Evolutionary conservation across 2,888 invertebrate genomes (phyloP), one percentile per base, ranked within the genome.

Genomic region (Exephanes ischioxanthus): DNA sequence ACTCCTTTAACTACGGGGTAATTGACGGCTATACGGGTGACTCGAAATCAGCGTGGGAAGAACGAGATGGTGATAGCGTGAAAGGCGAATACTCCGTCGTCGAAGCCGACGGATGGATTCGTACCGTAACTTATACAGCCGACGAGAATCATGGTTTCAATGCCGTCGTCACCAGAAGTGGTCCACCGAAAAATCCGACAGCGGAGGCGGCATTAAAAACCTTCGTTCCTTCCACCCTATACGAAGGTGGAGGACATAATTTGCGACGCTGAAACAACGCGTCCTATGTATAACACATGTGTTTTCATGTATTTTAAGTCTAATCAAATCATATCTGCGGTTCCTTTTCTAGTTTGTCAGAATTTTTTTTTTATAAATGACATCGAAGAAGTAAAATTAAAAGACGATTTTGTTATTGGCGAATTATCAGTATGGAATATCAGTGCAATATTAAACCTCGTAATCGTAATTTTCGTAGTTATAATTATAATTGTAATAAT

Each of bases 11-110:
- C 77, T 93, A 93, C 68, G 92, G 92, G 0, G 92, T 93, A 1
- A 85, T 91, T 7, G 92, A 93, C 37, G 92, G 92, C 7, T 91
- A 90, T 70, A 93, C 92, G 0, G 92, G 92, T 0, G 92, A 93
- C 41, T 90, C 92, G 0, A 93, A 93, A 75, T 91, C 92, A 1
- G 92, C 92, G 3, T 92, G 92, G 92, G 92, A 93, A 71, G 92
- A 92, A 73, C 88, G 92, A 5, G 90, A 92, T 33, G 92, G 92
- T 5, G 92, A 92, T 33, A 88, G 87, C 3, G 92, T 93, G 1
- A 91, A 90, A 66, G 92, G 92, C 53, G 92, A 92, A 86, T 93
- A 93, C 81, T 92, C 92, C 9, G 90, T 93, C 1, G 91, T 92
- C 3, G 92, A 92, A 48, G 92, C 92, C 1, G 92, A 93, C 41